Evolutionary conservation across 2,113 vertebrate genomes (phyloP).

Genomic region (Gila orcuttii): DNA sequence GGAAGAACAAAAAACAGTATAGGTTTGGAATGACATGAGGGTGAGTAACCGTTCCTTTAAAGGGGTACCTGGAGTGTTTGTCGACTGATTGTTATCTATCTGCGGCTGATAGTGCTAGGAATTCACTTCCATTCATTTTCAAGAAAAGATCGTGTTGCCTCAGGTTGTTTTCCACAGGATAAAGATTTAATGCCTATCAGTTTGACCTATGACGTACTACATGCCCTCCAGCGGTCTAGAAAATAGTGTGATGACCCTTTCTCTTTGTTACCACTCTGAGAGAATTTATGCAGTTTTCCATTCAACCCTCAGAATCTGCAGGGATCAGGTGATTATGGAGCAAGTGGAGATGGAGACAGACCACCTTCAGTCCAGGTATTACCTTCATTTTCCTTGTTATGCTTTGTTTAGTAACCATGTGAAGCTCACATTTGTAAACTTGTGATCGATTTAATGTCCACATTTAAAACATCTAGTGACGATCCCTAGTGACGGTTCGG

Average conservation of each 20-base stretch:
- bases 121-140: constrained; percentile 35
- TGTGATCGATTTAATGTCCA: not conserved
- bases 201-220: constrained; percentile 23
- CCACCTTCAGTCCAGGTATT: constrained; percentile 15
- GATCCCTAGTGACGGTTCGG: not conserved
- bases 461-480: not conserved
- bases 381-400: not conserved
- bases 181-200: constrained; percentile 17
- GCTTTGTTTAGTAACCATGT: no score
- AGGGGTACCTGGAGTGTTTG: not conserved
- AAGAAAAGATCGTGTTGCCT: constrained; percentile 33
- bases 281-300: not conserved
- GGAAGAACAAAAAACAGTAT: not conserved
- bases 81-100: constrained; percentile 17
- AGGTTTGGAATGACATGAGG: not conserved
- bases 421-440: not conserved
- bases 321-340: constrained; percentile 82
- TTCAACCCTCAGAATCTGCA: constrained; percentile 53
- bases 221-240: constrained; percentile 14
- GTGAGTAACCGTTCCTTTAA: not conserved
- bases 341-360: constrained; percentile 63
- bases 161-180: constrained; percentile 27
- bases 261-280: not conserved
- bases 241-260: constrained; percentile 1
- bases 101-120: constrained; percentile 1